Evolutionary conservation across 2,113 vertebrate species (phyloP).

Genomic region (Genyomyrus donnyi): DNA sequence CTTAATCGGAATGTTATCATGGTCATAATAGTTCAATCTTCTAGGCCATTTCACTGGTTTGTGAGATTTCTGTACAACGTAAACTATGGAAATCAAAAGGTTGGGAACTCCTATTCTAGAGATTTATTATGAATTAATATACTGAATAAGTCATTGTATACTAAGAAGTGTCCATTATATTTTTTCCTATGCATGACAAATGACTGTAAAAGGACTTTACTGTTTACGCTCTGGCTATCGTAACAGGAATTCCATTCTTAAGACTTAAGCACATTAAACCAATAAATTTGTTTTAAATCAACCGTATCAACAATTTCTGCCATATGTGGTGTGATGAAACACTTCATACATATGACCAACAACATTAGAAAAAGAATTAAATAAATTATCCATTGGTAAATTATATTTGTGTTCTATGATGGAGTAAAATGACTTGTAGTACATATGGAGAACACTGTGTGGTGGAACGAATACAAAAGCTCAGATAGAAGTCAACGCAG

Average conservation of each 20-base stretch:
- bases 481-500: background rate
- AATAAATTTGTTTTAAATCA: background rate
- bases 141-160: background rate
- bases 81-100: background rate
- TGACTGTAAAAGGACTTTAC: background rate
- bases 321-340: background rate
- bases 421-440: background rate
- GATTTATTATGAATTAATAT: background rate
- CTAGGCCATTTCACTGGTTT: background rate
- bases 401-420: too few relatives aligned
- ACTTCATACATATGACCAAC: background rate
- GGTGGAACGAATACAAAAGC: background rate
- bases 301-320: background rate
- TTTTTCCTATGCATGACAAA: background rate
- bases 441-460: background rate
- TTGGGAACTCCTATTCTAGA: background rate
- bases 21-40: background rate
- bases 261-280: background rate
- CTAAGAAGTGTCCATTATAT: background rate
- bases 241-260: background rate
- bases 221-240: background rate
- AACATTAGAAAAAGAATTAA: background rate
- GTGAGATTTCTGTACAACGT: background rate
- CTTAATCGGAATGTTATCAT: background rate
- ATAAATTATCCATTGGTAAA: background rate